Percentiles rank a stretch among this genome's conserved stretches.
These are phyloP conservation scores for Ischnus inquisitorius DNA, from an alignment of 2,888 invertebrate species.

Conservation along the genomic window DNA sequence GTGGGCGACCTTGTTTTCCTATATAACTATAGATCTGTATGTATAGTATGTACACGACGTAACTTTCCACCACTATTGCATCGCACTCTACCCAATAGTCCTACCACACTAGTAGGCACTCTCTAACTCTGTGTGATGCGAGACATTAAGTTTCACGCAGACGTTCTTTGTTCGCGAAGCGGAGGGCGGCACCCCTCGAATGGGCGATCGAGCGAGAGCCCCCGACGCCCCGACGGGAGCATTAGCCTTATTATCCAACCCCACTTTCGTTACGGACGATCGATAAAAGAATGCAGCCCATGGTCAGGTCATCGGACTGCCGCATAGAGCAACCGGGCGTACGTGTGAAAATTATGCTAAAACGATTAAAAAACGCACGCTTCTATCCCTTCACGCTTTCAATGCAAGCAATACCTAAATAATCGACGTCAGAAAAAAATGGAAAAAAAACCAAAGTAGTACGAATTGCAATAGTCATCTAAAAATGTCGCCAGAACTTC, in stretches of 20 bases:
- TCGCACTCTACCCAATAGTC: constrained; percentile 1
- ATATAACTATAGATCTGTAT: not conserved
- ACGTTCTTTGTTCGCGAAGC: constrained; percentile 68
- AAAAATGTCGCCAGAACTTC: constrained; percentile 26
- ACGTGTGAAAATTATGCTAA: constrained; percentile 16
- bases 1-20: constrained; percentile 70
- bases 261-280: constrained; percentile 75
- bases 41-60: no score
- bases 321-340: constrained; percentile 1
- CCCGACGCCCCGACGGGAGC: constrained; percentile 66
- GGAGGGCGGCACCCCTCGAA: constrained; percentile 75
- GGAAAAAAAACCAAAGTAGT: not conserved
- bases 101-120: constrained; percentile 7
- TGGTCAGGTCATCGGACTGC: constrained; percentile 68
- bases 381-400: not conserved
- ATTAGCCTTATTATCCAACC: constrained; percentile 79
- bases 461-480: constrained; percentile 5
- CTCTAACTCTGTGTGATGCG: constrained; percentile 65
- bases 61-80: constrained; percentile 11
- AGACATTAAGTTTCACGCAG: constrained; percentile 74
- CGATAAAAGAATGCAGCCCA: constrained; percentile 74
- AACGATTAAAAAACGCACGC: constrained; percentile 13
- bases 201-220: constrained; percentile 45
- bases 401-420: constrained; percentile 17
- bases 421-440: not conserved